Conservation (phyloP, 2,888 invertebrate species). For the Ochropleura leucogaster region DNA sequence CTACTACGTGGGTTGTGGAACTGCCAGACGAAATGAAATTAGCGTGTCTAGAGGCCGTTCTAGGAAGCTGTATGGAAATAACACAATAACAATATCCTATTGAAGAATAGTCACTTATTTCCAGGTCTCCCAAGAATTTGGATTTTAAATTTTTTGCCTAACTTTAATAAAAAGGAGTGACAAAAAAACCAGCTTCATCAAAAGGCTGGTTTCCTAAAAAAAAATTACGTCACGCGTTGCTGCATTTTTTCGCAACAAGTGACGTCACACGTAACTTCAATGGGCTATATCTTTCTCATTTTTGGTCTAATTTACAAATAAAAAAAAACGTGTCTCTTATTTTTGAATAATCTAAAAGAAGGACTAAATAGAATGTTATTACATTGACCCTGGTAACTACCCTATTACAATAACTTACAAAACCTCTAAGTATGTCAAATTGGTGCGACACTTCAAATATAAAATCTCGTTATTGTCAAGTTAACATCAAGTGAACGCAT, state of each 20-base stretch:
- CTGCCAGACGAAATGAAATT: constrained; percentile 1
- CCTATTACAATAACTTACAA: no score
- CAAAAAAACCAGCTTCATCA: not conserved
- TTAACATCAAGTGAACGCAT: constrained; percentile 67
- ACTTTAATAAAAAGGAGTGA: not conserved
- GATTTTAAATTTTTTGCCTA: not conserved
- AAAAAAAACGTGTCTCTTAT: no score
- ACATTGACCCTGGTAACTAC: no score
- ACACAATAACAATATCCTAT: not conserved
- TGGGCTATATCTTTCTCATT: no score
- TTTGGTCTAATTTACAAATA: no score
- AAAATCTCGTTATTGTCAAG: constrained; percentile 65
- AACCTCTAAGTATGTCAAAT: constrained; percentile 24
- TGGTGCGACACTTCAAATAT: constrained; percentile 19
- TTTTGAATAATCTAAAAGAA: no score
- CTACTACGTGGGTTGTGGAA: constrained; percentile 9
- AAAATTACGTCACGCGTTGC: no score
- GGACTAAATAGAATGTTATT: no score
- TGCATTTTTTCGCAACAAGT: no score
- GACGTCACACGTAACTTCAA: no score
- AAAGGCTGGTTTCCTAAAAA: no score
- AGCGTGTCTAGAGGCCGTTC: not conserved
- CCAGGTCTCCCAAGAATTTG: not conserved
- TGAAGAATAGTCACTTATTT: not conserved
- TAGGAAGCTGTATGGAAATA: not conserved